Evolutionary conservation across 2,797 vertebrate species (phyloP).

Genomic region (Epinephelus awoara): DNA sequence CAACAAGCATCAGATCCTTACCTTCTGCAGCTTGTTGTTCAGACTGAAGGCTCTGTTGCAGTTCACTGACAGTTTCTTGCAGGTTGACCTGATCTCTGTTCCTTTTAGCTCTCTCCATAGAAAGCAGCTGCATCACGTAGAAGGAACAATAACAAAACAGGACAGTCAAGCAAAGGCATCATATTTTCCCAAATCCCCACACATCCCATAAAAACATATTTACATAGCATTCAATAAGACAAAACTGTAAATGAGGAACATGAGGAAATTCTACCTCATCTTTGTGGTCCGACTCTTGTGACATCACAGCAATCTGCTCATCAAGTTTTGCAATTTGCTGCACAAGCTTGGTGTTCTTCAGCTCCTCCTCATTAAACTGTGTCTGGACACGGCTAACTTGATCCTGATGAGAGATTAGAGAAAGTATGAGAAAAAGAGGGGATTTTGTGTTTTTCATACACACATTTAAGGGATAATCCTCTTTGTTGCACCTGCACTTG

Average conservation of each 20-base stretch:
- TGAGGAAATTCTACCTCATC: slow-evolving; percentile 74
- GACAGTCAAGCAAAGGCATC: background rate
- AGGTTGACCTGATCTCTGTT: slow-evolving; percentile 84
- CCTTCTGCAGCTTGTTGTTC: slow-evolving; percentile 78
- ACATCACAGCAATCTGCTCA: slow-evolving; percentile 87
- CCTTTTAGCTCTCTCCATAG: slow-evolving; percentile 86
- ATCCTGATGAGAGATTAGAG: slow-evolving; percentile 82
- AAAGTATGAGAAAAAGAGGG: background rate
- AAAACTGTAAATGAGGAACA: background rate
- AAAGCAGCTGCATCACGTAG: slow-evolving; percentile 84
- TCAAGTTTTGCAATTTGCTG: slow-evolving; percentile 91
- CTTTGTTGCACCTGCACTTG: slow-evolving; percentile 86
- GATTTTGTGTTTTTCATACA: background rate
- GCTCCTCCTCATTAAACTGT: slow-evolving; percentile 91
- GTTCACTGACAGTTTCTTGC: slow-evolving; percentile 80
- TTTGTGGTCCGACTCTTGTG: slow-evolving; percentile 81
- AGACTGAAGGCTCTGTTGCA: slow-evolving; percentile 86
- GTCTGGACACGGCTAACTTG: slow-evolving; percentile 87
- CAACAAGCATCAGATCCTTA: slow-evolving; percentile 46
- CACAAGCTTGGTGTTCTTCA: slow-evolving; percentile 90
- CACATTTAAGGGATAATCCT: background rate
- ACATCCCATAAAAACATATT: background rate
- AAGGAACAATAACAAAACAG: slow-evolving; percentile 5
- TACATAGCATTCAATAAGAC: background rate
- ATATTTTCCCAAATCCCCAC: background rate